These are phyloP conservation scores for Lasioglossum albipes DNA, from an alignment of 1,140 invertebrate genomes.

Conservation along the genomic window DNA sequence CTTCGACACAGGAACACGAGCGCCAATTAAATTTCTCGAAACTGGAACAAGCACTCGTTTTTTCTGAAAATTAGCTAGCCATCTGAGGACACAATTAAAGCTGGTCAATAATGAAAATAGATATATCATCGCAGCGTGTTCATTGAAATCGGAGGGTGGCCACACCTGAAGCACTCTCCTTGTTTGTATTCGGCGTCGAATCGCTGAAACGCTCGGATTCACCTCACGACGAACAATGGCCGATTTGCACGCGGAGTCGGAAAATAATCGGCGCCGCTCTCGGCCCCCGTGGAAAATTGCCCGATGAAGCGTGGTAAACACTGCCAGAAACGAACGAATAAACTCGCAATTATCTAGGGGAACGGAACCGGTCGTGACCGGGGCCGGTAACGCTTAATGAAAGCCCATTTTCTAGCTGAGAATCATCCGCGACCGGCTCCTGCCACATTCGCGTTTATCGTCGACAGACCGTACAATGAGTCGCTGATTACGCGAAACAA, in stretches of 20 bases:
- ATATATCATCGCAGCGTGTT: no score
- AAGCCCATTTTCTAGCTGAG: slow-evolving; percentile 44
- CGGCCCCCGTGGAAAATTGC: slow-evolving; percentile 34
- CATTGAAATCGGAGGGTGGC: no score
- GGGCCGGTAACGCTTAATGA: slow-evolving; percentile 29
- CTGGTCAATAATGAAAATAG: no score
- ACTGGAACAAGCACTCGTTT: no score
- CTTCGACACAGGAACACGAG: no score
- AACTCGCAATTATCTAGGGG: slow-evolving; percentile 52
- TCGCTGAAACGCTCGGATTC: neutral
- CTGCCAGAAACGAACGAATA: slow-evolving; percentile 24
- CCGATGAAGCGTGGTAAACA: slow-evolving; percentile 53
- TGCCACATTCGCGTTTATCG: slow-evolving; percentile 21
- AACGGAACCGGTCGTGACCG: slow-evolving; percentile 6
- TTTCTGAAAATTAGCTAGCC: no score
- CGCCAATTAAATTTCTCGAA: no score
- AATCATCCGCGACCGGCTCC: slow-evolving; percentile 14
- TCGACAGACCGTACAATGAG: slow-evolving; percentile 19
- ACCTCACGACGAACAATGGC: neutral
- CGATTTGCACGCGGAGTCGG: slow-evolving; percentile 25
- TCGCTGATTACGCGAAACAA: slow-evolving; percentile 30
- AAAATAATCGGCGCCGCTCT: slow-evolving; percentile 33
- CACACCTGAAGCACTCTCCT: no score
- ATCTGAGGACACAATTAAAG: no score
- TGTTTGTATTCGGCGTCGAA: neutral